These are phyloP conservation scores for Elephas maximus DNA, from an alignment of 2,113 vertebrate genomes.

Conservation along the genomic window DNA sequence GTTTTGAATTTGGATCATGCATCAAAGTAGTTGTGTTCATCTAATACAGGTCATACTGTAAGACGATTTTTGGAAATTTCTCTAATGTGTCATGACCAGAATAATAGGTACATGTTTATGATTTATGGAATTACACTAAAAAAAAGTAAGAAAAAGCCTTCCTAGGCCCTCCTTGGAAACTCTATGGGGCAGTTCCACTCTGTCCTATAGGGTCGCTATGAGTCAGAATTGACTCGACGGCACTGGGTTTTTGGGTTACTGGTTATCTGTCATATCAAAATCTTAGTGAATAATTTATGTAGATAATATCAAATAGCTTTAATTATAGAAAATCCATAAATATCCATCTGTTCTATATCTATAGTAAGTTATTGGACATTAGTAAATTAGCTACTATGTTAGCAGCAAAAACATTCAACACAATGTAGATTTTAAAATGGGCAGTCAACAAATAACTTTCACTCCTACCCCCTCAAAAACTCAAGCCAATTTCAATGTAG, in stretches of 20 bases:
- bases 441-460: neutral
- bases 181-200: too few relatives aligned
- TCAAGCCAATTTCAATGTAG: neutral
- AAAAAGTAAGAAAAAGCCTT: neutral
- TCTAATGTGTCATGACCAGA: conserved; percentile 30
- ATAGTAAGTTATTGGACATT: conserved; percentile 26
- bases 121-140: conserved; percentile 52
- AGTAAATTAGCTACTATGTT: neutral
- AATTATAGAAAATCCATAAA: conserved; percentile 27
- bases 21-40: conserved; percentile 24
- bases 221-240: too few relatives aligned
- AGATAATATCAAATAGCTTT: neutral
- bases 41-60: neutral
- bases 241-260: too few relatives aligned
- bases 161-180: neutral
- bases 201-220: too few relatives aligned
- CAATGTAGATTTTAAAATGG: neutral
- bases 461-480: neutral
- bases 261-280: neutral
- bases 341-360: neutral
- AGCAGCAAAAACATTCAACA: neutral
- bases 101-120: neutral
- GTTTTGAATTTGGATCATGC: neutral
- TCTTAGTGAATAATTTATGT: conserved; percentile 22
- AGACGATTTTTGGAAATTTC: neutral